Conservation (phyloP, 2,888 invertebrate genomes). For the Buathra laborator region DNA sequence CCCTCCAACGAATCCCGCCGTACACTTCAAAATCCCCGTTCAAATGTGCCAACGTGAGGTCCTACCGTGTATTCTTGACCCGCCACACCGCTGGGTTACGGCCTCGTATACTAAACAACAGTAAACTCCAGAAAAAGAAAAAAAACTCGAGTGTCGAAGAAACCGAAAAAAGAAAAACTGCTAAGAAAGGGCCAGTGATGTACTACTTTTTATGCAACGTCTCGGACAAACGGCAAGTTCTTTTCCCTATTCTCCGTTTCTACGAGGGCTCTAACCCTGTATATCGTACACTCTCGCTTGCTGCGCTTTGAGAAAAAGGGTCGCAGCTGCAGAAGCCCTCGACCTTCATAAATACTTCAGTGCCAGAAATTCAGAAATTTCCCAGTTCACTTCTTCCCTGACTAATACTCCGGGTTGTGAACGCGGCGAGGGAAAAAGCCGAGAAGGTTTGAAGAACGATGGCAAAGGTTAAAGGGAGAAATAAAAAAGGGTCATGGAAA, state of each 20-base stretch:
- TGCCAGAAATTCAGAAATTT: constrained; percentile 79
- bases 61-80: constrained; percentile 18
- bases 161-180: constrained; percentile 46
- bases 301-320: constrained; percentile 42
- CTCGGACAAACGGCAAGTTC: constrained; percentile 16
- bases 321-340: constrained; percentile 60
- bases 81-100: background rate
- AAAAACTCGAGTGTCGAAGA: constrained; percentile 21
- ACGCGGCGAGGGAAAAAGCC: constrained; percentile 39
- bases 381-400: constrained; percentile 76
- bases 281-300: background rate
- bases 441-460: constrained; percentile 37
- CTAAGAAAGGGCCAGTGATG: constrained; percentile 49
- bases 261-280: constrained; percentile 14
- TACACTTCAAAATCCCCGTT: constrained; percentile 33
- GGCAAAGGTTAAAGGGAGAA: constrained; percentile 25
- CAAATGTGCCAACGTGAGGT: constrained; percentile 36
- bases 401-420: constrained; percentile 71
- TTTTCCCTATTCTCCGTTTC: constrained; percentile 24
- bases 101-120: background rate
- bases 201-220: constrained; percentile 45
- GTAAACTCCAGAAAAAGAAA: constrained; percentile 41
- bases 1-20: background rate
- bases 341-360: constrained; percentile 82
- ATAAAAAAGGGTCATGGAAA: background rate